These are phyloP conservation scores for Beris chalybata DNA, from an alignment of 2,888 invertebrate species.

Conservation along the genomic window DNA sequence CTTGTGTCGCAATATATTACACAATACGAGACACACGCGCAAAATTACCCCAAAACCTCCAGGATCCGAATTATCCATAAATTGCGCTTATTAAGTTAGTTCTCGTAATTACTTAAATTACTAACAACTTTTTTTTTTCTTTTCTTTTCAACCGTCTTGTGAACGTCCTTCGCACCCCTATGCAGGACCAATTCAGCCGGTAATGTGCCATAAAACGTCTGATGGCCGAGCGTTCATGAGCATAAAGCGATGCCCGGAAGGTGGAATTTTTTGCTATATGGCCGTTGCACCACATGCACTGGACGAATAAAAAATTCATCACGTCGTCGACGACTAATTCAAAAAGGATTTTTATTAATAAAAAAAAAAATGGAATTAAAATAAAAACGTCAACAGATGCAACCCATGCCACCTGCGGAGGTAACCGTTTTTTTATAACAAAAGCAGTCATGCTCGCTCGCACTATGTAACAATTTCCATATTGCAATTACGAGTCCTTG, in stretches of 20 bases:
- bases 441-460: no score
- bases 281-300: conserved; percentile 57
- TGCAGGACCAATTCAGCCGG: conserved; percentile 57
- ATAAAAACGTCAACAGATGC: no score
- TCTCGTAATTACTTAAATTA: neutral
- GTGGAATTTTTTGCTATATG: conserved; percentile 62
- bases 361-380: no score
- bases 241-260: conserved; percentile 59
- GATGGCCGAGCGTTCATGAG: conserved; percentile 61
- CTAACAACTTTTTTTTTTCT: neutral
- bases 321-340: no score
- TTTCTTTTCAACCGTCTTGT: neutral
- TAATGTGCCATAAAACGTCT: conserved; percentile 58
- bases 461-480: no score
- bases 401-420: no score
- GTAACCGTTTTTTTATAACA: no score
- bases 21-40: no score
- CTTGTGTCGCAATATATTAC: no score
- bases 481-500: no score
- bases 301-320: neutral
- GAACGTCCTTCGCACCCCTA: neutral
- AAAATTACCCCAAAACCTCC: no score
- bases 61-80: neutral
- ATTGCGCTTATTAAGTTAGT: neutral
- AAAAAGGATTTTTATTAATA: no score